Percentiles rank a stretch among this genome's conserved stretches.
phyloP scores from a whole-genome alignment of 2,797 vertebrate species.

The Paramormyrops hopkinsi region DNA sequence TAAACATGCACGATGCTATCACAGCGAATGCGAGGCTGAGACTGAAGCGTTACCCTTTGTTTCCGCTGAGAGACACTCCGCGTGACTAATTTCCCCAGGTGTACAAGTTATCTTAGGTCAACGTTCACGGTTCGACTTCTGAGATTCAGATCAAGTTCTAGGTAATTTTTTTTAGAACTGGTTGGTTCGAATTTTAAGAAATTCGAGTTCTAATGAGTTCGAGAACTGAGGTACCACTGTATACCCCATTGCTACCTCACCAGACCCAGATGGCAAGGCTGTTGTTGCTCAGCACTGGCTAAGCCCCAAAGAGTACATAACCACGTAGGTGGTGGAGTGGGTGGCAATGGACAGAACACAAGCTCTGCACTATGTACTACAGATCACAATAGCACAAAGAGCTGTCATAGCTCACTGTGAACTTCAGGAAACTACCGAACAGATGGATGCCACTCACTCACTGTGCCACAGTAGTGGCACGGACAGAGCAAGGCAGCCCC shows the following conservation, averaged over 20 bases:
- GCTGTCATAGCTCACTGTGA: background rate
- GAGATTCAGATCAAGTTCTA: too few species aligned
- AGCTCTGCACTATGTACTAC: background rate
- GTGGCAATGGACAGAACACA: background rate
- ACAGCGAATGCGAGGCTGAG: too few species aligned
- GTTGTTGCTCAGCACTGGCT: background rate
- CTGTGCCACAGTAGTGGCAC: background rate
- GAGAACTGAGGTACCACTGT: too few species aligned
- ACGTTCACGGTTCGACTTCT: too few species aligned
- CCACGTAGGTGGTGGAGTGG: background rate
- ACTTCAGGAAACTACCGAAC: background rate
- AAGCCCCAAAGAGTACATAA: background rate
- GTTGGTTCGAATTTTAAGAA: too few species aligned
- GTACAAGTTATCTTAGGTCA: too few species aligned
- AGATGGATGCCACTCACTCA: background rate
- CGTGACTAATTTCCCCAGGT: too few species aligned
- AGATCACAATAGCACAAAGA: background rate
- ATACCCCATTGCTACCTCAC: background rate
- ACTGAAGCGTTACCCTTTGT: too few species aligned
- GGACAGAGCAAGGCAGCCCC: background rate
- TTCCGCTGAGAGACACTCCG: too few species aligned
- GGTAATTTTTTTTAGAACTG: too few species aligned
- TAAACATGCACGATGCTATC: too few species aligned
- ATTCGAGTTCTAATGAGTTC: too few species aligned
- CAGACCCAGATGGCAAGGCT: background rate